phyloP scores from a whole-genome alignment of 2,113 vertebrate species.

The Vireo altiloquus region DNA sequence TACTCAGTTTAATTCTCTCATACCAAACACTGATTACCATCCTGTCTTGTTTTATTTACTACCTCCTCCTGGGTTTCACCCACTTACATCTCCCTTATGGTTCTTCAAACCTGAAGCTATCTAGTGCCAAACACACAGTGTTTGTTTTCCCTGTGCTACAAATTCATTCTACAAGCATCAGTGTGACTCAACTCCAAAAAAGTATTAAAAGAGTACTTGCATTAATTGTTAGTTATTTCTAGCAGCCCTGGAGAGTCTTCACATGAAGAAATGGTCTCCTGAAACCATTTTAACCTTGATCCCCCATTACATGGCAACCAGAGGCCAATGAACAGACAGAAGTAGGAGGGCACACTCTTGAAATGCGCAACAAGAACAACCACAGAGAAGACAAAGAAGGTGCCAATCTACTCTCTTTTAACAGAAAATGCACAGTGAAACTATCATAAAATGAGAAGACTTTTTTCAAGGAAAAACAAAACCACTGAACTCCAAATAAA shows the following conservation, averaged over 20 bases:
- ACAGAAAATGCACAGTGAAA: not conserved
- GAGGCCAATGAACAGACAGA: not conserved
- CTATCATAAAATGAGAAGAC: not conserved
- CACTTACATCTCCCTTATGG: constrained; percentile 27
- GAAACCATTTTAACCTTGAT: constrained; percentile 60
- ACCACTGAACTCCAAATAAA: not conserved
- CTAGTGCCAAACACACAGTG: not conserved
- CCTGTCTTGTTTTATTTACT: constrained; percentile 45
- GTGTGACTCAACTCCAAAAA: constrained; percentile 41
- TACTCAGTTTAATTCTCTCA: constrained; percentile 45
- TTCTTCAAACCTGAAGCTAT: not conserved
- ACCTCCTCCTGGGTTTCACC: constrained; percentile 42
- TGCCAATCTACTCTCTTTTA: not conserved
- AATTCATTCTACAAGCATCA: not conserved
- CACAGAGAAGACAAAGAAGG: not conserved
- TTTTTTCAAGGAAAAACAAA: not conserved
- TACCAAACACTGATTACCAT: constrained; percentile 28
- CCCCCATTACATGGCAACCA: constrained; percentile 15
- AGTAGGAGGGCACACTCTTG: not conserved
- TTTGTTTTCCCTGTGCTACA: not conserved
- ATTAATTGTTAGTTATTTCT: constrained; percentile 65
- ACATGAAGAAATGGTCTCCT: constrained; percentile 46
- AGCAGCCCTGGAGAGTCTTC: constrained; percentile 56
- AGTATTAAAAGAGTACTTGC: constrained; percentile 26
- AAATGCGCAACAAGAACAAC: not conserved